Evolutionary conservation across 2,113 vertebrate species (phyloP).

Genomic region (Onychorhynchus coronatus): DNA sequence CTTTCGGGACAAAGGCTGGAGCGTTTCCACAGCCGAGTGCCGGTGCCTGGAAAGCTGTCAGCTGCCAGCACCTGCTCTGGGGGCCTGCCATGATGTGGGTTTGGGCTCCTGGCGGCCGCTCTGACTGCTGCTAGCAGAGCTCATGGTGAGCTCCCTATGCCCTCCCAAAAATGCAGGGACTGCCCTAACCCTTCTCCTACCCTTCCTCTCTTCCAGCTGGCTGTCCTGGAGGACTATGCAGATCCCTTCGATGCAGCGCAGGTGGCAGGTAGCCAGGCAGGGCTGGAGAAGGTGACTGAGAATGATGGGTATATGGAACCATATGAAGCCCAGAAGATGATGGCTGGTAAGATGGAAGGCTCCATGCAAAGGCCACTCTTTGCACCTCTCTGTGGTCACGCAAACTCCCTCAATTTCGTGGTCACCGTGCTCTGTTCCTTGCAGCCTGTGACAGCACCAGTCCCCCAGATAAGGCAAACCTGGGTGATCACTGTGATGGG

Average conservation of each 20-base stretch:
- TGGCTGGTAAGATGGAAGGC: conserved; percentile 83
- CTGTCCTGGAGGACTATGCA: conserved; percentile 94
- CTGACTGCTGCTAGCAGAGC: not conserved
- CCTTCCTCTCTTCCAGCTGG: conserved; percentile 73
- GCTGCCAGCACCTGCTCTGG: not conserved
- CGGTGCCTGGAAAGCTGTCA: not conserved
- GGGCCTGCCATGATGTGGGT: not conserved
- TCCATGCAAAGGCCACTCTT: not conserved
- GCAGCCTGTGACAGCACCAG: accelerated
- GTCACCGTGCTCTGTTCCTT: not conserved
- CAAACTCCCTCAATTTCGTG: not conserved
- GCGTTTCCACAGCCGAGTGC: not conserved
- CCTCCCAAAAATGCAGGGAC: not conserved
- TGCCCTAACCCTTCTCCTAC: not conserved
- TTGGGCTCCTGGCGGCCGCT: accelerated
- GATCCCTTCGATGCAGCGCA: conserved; percentile 94
- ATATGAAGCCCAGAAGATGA: conserved; percentile 97
- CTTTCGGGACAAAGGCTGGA: conserved; percentile 45
- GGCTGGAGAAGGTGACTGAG: conserved; percentile 83
- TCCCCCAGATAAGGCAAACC: not conserved
- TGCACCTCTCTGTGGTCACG: not conserved
- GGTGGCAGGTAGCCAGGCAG: conserved; percentile 73
- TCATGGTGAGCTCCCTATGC: not conserved
- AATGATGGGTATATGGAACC: conserved; percentile 99
- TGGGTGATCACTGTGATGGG: accelerated